Conservation (phyloP, 1,140 invertebrate species). For the Papilio aristodemus region DNA sequence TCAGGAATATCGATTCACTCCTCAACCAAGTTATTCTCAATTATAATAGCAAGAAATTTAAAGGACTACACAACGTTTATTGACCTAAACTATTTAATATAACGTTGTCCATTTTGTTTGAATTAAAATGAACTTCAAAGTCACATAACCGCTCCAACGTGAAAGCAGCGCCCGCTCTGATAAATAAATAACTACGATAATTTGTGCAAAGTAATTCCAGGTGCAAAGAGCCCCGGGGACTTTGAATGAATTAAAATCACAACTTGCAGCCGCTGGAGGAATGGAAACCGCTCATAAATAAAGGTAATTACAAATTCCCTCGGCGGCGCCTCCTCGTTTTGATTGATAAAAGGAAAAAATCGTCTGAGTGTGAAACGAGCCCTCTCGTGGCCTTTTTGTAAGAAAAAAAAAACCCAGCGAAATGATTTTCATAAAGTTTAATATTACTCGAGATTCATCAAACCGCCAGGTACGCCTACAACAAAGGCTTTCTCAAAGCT, state of each 20-base stretch:
- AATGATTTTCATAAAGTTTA: conserved; percentile 22
- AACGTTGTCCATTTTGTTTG: background rate
- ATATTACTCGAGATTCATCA: conserved; percentile 31
- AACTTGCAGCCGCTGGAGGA: conserved; percentile 66
- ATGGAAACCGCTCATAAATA: conserved; percentile 73
- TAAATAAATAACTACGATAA: conserved; percentile 68
- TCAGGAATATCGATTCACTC: no score
- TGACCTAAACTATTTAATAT: no score
- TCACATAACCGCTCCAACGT: background rate
- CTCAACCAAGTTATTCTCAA: no score
- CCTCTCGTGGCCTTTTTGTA: conserved; percentile 31
- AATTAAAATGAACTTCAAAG: background rate
- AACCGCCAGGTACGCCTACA: conserved; percentile 27
- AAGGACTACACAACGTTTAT: no score
- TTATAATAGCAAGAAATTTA: no score
- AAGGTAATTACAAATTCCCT: conserved; percentile 59
- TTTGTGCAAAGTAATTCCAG: conserved; percentile 73
- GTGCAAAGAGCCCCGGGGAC: conserved; percentile 64
- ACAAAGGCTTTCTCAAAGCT: conserved; percentile 28
- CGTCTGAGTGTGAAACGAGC: conserved; percentile 38
- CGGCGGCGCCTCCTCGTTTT: conserved; percentile 35
- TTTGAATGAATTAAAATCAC: conserved; percentile 74
- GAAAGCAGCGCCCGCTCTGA: conserved; percentile 45
- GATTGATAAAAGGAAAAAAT: conserved; percentile 46
- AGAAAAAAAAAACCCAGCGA: conserved; percentile 21